Conservation (phyloP, 2,113 vertebrate genomes). For the Aegithalos caudatus region DNA sequence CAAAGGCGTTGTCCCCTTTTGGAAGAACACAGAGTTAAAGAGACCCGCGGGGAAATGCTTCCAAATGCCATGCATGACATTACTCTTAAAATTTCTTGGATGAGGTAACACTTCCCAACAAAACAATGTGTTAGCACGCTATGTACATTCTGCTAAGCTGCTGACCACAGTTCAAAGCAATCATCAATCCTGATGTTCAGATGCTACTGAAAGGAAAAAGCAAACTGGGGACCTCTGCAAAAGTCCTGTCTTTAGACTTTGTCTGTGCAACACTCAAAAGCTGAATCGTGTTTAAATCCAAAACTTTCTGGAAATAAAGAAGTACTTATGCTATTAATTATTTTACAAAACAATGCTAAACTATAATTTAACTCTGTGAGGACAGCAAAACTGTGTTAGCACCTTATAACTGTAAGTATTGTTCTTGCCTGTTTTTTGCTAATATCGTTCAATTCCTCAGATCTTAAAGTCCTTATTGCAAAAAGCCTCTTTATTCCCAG, state of each 20-base stretch:
- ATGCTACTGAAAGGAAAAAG: background rate
- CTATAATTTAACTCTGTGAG: background rate
- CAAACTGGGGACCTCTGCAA: background rate
- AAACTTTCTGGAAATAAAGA: background rate
- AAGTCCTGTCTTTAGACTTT: background rate
- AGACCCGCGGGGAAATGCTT: background rate
- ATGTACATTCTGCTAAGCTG: background rate
- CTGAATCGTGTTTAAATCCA: background rate
- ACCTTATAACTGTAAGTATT: background rate
- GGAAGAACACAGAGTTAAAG: background rate
- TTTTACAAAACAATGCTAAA: background rate
- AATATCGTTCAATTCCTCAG: background rate
- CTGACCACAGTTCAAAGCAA: background rate
- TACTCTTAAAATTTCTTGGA: background rate
- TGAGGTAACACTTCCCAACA: background rate
- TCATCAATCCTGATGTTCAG: background rate
- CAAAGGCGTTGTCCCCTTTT: background rate
- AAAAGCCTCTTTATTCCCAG: constrained; percentile 43
- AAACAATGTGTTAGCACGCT: background rate
- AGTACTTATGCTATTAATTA: background rate
- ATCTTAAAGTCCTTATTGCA: background rate
- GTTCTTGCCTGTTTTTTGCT: background rate
- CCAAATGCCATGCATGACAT: background rate
- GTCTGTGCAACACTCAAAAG: background rate
- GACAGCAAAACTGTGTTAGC: background rate